phyloP scores from a whole-genome alignment of 2,888 invertebrate species.

The Coelogynopora nodosa region DNA sequence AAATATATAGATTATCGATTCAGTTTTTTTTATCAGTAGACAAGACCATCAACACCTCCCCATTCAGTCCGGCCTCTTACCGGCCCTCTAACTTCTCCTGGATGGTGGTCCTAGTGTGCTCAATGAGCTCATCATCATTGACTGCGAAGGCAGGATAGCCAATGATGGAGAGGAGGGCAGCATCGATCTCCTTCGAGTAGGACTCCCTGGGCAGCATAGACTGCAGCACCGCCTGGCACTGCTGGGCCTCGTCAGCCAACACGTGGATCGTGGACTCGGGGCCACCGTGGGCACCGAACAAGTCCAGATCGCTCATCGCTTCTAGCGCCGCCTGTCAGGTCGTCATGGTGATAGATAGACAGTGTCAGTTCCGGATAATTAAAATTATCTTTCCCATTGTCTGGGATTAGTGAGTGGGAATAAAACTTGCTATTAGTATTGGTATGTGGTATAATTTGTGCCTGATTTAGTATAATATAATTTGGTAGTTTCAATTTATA shows the following conservation, averaged over 20 bases:
- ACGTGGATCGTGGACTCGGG: conserved; percentile 95
- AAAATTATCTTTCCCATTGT: not conserved
- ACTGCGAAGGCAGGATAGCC: conserved; percentile 98
- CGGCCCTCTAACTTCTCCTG: conserved; percentile 68
- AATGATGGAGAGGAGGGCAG: conserved; percentile 85
- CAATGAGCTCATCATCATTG: conserved; percentile 85
- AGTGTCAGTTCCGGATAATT: not conserved
- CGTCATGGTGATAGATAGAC: conserved; percentile 43
- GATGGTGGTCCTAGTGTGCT: conserved; percentile 76
- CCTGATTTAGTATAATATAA: no score
- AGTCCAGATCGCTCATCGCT: conserved; percentile 93
- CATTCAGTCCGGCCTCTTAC: no score
- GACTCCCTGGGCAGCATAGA: conserved; percentile 66
- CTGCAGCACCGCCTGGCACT: conserved; percentile 86
- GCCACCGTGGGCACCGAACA: conserved; percentile 90
- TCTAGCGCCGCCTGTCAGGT: conserved; percentile 80
- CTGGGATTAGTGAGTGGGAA: no score
- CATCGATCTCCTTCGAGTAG: conserved; percentile 78
- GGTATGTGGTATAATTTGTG: no score
- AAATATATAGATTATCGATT: not conserved
- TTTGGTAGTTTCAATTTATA: no score
- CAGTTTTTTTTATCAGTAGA: not conserved
- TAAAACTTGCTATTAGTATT: no score
- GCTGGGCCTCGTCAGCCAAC: conserved; percentile 94
- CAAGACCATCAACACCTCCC: not conserved